These are phyloP conservation scores for Mormyrus iriodes DNA, from an alignment of 2,113 vertebrate genomes.

Conservation along the genomic window DNA sequence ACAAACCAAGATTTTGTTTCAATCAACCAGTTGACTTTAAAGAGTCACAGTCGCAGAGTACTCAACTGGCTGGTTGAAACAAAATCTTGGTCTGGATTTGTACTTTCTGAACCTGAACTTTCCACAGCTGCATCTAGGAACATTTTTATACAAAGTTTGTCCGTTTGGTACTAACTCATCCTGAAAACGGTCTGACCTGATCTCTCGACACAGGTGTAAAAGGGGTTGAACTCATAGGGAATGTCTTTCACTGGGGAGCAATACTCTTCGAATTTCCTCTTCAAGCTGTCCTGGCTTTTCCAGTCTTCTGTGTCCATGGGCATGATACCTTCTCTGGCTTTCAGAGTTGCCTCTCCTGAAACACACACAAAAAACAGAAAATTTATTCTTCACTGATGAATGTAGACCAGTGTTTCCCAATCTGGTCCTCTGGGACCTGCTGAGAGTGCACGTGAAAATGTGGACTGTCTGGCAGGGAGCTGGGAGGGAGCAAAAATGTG, in stretches of 20 bases:
- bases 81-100: not conserved
- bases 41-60: not conserved
- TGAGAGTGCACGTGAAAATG: not conserved
- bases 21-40: not conserved
- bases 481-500: not conserved
- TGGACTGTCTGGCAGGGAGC: not conserved
- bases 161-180: not conserved
- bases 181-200: conserved; percentile 43
- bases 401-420: not conserved
- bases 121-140: not conserved
- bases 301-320: conserved; percentile 42
- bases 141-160: not conserved
- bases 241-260: conserved; percentile 42
- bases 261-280: conserved; percentile 56
- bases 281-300: conserved; percentile 42
- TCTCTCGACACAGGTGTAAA: conserved; percentile 61
- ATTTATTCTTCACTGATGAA: not conserved
- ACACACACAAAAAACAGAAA: not conserved
- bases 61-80: not conserved
- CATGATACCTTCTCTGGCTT: conserved; percentile 45
- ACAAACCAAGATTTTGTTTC: not conserved
- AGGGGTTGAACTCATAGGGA: conserved; percentile 60
- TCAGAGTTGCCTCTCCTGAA: conserved; percentile 46
- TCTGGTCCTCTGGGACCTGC: not conserved
- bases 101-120: not conserved